Percentiles rank a stretch among this genome's conserved stretches.
phyloP scores from a whole-genome alignment of 2,888 invertebrate genomes.

The Parnassius smintheus region DNA sequence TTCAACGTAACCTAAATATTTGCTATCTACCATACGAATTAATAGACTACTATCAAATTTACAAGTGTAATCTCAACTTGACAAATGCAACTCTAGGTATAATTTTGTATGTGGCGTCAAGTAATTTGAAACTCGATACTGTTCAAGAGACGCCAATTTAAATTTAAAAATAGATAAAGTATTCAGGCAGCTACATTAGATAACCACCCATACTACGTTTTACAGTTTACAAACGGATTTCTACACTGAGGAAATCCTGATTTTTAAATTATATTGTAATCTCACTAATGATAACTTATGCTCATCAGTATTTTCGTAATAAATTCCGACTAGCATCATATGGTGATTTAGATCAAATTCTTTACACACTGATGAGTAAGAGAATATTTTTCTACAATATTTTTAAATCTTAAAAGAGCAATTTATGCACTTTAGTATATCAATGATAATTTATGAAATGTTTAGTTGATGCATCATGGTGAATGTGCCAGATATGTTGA shows the following conservation, averaged over 20 bases:
- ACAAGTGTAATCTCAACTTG: slow-evolving; percentile 20
- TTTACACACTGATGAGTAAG: slow-evolving; percentile 66
- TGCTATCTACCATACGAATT: background rate
- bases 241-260: slow-evolving; percentile 4
- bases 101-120: slow-evolving; percentile 11
- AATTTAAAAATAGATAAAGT: slow-evolving; percentile 7
- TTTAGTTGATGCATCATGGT: slow-evolving; percentile 76
- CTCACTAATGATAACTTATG: slow-evolving; percentile 67
- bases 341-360: slow-evolving; percentile 63
- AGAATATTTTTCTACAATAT: slow-evolving; percentile 80
- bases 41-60: slow-evolving; percentile 12
- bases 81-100: slow-evolving; percentile 9
- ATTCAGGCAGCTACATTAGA: slow-evolving; percentile 7
- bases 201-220: slow-evolving; percentile 4
- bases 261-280: slow-evolving; percentile 45
- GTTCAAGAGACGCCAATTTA: slow-evolving; percentile 19
- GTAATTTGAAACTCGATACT: slow-evolving; percentile 13
- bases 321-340: slow-evolving; percentile 57
- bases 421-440: slow-evolving; percentile 72
- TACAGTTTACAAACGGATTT: slow-evolving; percentile 1
- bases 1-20: slow-evolving; percentile 1
- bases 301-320: slow-evolving; percentile 41
- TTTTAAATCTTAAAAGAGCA: slow-evolving; percentile 71
- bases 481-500: slow-evolving; percentile 79
- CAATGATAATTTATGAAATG: slow-evolving; percentile 62